These are phyloP conservation scores for Musca domestica DNA, from an alignment of 1,140 invertebrate genomes.

Conservation along the genomic window DNA sequence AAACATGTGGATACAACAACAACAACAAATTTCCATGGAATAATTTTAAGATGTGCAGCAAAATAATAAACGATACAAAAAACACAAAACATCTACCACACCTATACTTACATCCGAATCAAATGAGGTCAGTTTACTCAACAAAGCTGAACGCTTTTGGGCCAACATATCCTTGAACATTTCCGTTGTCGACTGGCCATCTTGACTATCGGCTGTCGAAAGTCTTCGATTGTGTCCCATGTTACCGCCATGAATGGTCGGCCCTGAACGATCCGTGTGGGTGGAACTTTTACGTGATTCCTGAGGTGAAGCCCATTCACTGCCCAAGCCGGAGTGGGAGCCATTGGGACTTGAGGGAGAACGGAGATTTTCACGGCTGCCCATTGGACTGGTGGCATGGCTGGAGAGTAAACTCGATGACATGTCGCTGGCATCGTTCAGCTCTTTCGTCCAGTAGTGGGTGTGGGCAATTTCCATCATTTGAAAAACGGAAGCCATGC, in stretches of 20 bases:
- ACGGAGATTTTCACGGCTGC: slow-evolving; percentile 73
- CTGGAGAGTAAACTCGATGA: slow-evolving; percentile 49
- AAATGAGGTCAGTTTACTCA: slow-evolving; percentile 83
- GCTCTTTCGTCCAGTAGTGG: slow-evolving; percentile 94
- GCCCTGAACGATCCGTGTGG: slow-evolving; percentile 33
- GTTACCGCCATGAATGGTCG: slow-evolving; percentile 25
- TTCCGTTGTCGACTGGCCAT: slow-evolving; percentile 74
- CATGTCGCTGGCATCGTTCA: slow-evolving; percentile 62
- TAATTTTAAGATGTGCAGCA: too few relatives aligned
- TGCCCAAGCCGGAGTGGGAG: slow-evolving; percentile 45
- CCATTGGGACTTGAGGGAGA: slow-evolving; percentile 55
- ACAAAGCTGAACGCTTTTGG: slow-evolving; percentile 80
- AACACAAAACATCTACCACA: neutral
- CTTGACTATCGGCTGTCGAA: slow-evolving; percentile 54
- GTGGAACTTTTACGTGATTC: slow-evolving; percentile 53
- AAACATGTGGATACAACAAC: too few relatives aligned
- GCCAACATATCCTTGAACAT: slow-evolving; percentile 87
- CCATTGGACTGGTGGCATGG: slow-evolving; percentile 67
- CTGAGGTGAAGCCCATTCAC: slow-evolving; percentile 50
- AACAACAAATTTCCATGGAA: too few relatives aligned
- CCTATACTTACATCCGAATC: slow-evolving; percentile 77
- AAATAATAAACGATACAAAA: neutral
- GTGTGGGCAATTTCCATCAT: slow-evolving; percentile 97
- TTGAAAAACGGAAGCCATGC: slow-evolving; percentile 96
- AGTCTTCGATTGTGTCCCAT: slow-evolving; percentile 33